Conservation (phyloP, 2,113 vertebrate genomes). For the Pseudonaja textilis region DNA sequence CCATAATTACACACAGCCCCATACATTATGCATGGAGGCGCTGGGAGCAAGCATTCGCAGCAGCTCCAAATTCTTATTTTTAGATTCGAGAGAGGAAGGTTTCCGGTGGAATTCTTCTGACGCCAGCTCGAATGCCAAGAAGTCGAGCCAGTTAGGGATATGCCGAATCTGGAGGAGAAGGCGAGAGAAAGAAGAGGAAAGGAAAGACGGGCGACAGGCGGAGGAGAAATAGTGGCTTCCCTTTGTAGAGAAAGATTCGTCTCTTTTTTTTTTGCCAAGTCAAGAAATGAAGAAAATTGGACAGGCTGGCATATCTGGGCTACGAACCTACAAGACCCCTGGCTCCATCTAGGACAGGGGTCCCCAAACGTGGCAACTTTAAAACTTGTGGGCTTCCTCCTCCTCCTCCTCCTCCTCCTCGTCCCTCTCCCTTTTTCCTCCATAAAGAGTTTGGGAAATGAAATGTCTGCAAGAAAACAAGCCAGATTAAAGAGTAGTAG, state of each 20-base stretch:
- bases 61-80: slow-evolving; percentile 1
- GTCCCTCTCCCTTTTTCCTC: too few relatives aligned
- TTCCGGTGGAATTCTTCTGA: neutral
- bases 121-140: neutral
- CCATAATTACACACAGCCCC: slow-evolving; percentile 1
- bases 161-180: neutral
- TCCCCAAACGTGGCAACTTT: too few relatives aligned
- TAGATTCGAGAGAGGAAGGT: neutral
- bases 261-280: neutral
- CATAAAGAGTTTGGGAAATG: too few relatives aligned
- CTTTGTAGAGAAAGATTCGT: neutral
- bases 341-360: too few relatives aligned
- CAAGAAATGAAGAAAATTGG: slow-evolving; percentile 14
- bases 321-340: neutral
- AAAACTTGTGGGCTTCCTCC: too few relatives aligned
- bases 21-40: neutral
- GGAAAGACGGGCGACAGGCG: neutral
- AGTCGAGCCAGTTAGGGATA: neutral
- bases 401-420: too few relatives aligned
- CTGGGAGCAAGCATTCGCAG: neutral
- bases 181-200: neutral
- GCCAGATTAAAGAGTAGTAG: too few relatives aligned
- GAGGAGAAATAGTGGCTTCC: neutral
- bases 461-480: too few relatives aligned
- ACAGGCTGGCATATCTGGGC: neutral